Percentiles rank a stretch among this genome's conserved stretches.
Evolutionary conservation across 2,888 invertebrate species (phyloP).

Genomic region (Chrysotoxum bicinctum): DNA sequence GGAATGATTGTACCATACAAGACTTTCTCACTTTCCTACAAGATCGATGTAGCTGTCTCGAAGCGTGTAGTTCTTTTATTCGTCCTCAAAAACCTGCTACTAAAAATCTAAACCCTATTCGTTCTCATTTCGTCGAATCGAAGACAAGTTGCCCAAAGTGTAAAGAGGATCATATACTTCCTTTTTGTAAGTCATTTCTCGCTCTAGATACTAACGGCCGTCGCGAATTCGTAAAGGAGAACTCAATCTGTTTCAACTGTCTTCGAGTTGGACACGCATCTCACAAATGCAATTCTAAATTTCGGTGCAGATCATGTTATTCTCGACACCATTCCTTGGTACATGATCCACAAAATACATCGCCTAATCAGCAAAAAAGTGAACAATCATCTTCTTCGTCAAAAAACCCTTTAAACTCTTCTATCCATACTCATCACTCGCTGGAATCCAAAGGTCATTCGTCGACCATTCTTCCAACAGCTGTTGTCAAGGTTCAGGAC

Average conservation of each 20-base stretch:
- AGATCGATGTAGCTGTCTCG: constrained; percentile 18
- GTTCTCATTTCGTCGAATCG: background rate
- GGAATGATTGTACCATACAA: too few relatives aligned
- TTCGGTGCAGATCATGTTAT: background rate
- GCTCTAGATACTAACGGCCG: too few relatives aligned
- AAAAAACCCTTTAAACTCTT: too few relatives aligned
- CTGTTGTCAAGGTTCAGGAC: too few relatives aligned
- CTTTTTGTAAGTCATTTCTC: too few relatives aligned
- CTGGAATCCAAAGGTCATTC: too few relatives aligned
- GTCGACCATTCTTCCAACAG: too few relatives aligned
- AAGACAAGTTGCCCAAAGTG: constrained; percentile 1
- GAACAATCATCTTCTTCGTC: background rate
- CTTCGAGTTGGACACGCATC: background rate
- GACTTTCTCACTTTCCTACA: constrained; percentile 12
- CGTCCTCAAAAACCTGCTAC: background rate
- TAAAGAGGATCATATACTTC: too few relatives aligned
- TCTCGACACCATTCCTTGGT: too few relatives aligned
- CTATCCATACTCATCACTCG: too few relatives aligned
- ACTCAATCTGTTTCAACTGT: background rate
- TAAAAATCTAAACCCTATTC: background rate
- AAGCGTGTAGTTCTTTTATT: constrained; percentile 14
- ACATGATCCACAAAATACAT: too few relatives aligned
- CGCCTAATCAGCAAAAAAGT: background rate
- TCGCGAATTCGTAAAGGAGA: too few relatives aligned
- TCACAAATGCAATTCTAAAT: background rate